Base-by-base conservation (phyloP, 2,113 vertebrate species). In the Dipodomys ordii region DNA sequence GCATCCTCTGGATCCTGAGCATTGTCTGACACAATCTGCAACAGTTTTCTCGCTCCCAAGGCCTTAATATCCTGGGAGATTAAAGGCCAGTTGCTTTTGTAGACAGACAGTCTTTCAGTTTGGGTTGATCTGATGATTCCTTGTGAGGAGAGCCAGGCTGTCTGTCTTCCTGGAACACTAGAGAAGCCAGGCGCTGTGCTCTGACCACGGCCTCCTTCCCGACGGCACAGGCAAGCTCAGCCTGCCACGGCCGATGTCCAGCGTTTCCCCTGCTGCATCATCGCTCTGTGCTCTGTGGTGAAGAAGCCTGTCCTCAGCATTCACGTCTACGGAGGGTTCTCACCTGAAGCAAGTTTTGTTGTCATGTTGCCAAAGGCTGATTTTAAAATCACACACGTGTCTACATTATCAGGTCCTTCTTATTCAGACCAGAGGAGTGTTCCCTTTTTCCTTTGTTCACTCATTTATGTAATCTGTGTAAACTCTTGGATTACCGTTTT, bases 61-160 rank as follows among this genome's bases (percentile, higher is more conserved):
- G 20, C 69, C 3, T 27, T 16, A 32, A 53, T 6, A 12, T 0
- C n/a, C 76, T 60, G 23, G 71, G 35, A 65, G 84, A 57, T 25
- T 12, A 46, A 12, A 49, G 28, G 28, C 32, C 16, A 44, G 64
- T n/a, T 11, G 6, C 65, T 85, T 90, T 67, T 78, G 76, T 65
- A 44, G 69, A 15, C 15, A 44, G 69, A 15, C 15, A 7, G 3
- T 20, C 23, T 35, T 32, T 85, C 64, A 7, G 1, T 69, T 74
- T 72, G 62, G 57, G 23, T 64, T 86, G 27, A 53, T 19, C n/a
- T 77, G 49, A 20, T 44, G 12, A 74, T 80, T 62, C 27, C 27
- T 35, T 7, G 12, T 1, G 9, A 6, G 20, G 2, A 15, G 4
- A 15, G 2, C 25, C 67, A 60, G 46, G 8, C 57, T 11, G 1